Percentiles rank a stretch among this genome's conserved stretches.
Conservation (phyloP, 2,113 vertebrate species). For the Melanostigma gelatinosum region DNA sequence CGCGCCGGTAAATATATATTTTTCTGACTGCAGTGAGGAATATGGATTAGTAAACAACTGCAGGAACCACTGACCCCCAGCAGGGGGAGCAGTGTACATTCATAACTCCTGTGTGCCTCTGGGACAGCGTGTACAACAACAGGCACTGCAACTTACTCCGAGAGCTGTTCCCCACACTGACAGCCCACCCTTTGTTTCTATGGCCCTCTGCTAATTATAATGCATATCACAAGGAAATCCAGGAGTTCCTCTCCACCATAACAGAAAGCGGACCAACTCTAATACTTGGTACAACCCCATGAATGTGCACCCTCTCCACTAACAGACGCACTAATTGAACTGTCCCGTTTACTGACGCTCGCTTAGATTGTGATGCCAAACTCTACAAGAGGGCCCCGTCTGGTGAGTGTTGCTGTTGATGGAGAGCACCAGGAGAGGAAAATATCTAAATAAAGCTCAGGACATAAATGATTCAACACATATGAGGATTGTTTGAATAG, state of each 20-base stretch:
- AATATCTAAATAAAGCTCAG: conserved; percentile 66
- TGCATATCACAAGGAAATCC: conserved; percentile 14
- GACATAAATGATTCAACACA: conserved; percentile 76
- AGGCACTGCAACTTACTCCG: conserved; percentile 31
- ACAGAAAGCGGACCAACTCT: neutral
- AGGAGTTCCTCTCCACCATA: neutral
- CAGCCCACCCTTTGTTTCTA: conserved; percentile 24
- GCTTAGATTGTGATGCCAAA: neutral
- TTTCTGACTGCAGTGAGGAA: conserved; percentile 40
- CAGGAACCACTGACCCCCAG: conserved; percentile 36
- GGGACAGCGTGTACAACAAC: conserved; percentile 36
- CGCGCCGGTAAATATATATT: neutral
- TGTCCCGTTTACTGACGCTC: neutral
- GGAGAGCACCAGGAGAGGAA: conserved; percentile 39
- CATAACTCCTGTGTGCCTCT: neutral
- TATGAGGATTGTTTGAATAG: conserved; percentile 41
- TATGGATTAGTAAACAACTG: conserved; percentile 59
- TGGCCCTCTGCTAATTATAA: conserved; percentile 23
- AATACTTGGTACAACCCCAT: neutral
- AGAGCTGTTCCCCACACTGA: conserved; percentile 20
- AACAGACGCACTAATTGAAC: neutral
- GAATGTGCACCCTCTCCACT: neutral
- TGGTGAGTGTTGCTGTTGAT: conserved; percentile 22
- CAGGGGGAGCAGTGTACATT: conserved; percentile 69
- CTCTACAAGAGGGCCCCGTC: neutral